Conservation (phyloP, 2,888 invertebrate genomes). For the Dinocampus coccinellae region DNA sequence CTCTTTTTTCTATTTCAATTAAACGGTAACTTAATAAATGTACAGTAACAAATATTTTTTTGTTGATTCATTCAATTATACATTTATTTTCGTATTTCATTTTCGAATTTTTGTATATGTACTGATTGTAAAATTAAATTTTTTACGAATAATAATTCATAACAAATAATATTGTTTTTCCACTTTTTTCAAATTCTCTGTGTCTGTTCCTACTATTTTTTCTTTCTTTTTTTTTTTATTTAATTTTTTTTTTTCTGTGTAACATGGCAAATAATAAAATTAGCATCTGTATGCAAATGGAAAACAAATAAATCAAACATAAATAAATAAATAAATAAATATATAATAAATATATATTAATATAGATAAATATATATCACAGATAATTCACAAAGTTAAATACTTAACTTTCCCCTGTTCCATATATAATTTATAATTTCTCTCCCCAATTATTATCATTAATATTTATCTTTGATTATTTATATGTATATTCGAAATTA, state of each 20-base stretch:
- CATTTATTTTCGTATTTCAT: no score
- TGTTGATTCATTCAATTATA: background rate
- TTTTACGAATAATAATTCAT: no score
- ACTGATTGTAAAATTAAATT: no score
- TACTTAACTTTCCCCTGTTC: background rate
- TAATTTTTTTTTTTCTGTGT: background rate
- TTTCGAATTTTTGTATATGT: background rate
- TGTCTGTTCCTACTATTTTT: no score
- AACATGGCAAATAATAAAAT: background rate
- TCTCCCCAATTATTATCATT: background rate
- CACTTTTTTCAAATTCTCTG: no score
- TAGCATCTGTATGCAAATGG: background rate
- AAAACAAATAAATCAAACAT: background rate
- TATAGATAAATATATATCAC: conserved; percentile 14
- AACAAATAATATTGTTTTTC: no score
- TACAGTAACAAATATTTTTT: background rate
- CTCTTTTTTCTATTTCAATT: background rate
- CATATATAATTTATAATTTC: conserved; percentile 1
- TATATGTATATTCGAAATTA: conserved; percentile 42
- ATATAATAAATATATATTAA: background rate
- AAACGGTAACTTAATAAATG: background rate
- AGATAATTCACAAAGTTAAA: conserved; percentile 26
- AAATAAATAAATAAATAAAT: background rate
- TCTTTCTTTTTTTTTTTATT: no score
- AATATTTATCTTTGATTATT: background rate